Percentiles rank a stretch among this genome's conserved stretches.
Evolutionary conservation across 1,140 invertebrate genomes (phyloP).

Genomic region (Ips typographus): DNA sequence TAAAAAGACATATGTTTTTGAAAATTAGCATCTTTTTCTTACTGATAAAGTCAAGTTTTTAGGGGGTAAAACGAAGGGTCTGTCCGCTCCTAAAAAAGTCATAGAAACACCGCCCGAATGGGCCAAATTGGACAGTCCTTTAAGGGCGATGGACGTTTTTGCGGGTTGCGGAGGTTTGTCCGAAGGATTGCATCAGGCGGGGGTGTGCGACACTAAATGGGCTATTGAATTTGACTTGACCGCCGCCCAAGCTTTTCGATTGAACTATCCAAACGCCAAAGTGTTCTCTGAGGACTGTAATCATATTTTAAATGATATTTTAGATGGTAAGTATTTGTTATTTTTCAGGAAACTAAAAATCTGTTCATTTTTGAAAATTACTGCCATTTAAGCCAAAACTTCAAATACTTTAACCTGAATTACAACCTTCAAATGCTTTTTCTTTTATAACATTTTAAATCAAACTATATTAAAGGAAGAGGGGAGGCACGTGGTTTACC

Average conservation of each 20-base stretch:
- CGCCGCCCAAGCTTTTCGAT: conserved; percentile 76
- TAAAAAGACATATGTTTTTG: neutral
- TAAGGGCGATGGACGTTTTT: conserved; percentile 81
- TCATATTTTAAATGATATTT: conserved; percentile 64
- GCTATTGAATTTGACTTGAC: conserved; percentile 78
- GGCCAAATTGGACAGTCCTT: conserved; percentile 53
- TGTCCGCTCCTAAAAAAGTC: conserved; percentile 52
- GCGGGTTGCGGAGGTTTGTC: conserved; percentile 83
- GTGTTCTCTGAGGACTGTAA: conserved; percentile 87
- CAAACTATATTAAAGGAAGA: conserved; percentile 46
- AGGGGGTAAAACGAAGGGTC: conserved; percentile 68
- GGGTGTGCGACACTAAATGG: conserved; percentile 71
- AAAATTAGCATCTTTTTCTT: conserved; percentile 45
- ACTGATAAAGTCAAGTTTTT: too few relatives aligned
- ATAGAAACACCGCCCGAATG: conserved; percentile 46
- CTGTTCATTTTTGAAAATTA: too few relatives aligned
- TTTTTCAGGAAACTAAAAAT: too few relatives aligned
- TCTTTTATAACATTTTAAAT: too few relatives aligned
- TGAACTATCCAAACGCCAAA: conserved; percentile 73
- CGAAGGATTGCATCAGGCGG: conserved; percentile 71
- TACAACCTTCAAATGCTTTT: too few relatives aligned
- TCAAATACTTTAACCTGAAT: too few relatives aligned
- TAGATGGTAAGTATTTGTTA: conserved; percentile 53
- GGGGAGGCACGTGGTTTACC: conserved; percentile 66
- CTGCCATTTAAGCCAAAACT: too few relatives aligned